phyloP scores from a whole-genome alignment of 2,888 invertebrate genomes.

The Epirrhoe tristata region DNA sequence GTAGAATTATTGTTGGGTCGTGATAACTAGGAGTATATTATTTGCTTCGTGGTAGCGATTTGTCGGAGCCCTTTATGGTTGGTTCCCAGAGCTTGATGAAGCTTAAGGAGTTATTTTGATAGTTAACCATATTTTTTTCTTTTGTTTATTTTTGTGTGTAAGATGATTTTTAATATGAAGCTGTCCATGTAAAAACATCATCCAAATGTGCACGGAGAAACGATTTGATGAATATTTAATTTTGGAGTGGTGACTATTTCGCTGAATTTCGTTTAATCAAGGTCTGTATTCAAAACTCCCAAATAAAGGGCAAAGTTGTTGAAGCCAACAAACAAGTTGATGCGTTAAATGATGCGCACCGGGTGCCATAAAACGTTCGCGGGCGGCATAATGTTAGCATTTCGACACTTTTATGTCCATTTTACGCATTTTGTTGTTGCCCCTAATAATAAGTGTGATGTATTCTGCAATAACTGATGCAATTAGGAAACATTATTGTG shows the following conservation, averaged over 20 bases:
- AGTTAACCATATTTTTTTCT: no score
- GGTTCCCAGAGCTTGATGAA: constrained; percentile 14
- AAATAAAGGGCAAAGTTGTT: constrained; percentile 43
- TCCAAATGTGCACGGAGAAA: background rate
- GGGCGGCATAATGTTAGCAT: constrained; percentile 64
- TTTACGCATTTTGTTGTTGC: constrained; percentile 55
- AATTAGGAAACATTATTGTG: constrained; percentile 39
- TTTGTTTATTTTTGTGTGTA: no score
- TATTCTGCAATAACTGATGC: constrained; percentile 43
- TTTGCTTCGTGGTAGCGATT: constrained; percentile 40
- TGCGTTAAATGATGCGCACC: constrained; percentile 66
- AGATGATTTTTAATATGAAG: no score
- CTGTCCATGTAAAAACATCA: background rate
- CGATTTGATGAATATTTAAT: background rate
- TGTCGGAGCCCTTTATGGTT: constrained; percentile 33
- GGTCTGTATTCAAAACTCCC: constrained; percentile 20
- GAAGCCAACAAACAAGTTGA: constrained; percentile 54
- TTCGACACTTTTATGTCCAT: constrained; percentile 66
- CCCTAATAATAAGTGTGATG: constrained; percentile 44
- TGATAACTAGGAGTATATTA: constrained; percentile 31
- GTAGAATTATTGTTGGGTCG: constrained; percentile 59
- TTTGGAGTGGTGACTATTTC: constrained; percentile 4
- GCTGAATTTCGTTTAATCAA: constrained; percentile 27
- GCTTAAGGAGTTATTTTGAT: background rate
- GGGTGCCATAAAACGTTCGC: constrained; percentile 64